Conservation (phyloP, 1,140 invertebrate genomes). For the Sesamia nonagrioides region DNA sequence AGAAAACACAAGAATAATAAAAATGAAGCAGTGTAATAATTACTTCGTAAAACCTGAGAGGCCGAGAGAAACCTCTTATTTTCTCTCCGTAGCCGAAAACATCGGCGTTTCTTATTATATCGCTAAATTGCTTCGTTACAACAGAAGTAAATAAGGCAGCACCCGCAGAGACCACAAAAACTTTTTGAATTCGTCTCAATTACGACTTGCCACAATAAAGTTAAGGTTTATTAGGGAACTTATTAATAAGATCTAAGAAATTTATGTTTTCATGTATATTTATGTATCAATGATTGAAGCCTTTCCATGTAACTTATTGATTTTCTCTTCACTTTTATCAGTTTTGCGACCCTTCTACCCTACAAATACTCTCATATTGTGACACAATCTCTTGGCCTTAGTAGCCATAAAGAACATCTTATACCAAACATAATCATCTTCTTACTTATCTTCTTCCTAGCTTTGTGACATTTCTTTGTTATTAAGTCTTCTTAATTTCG, state of each 20-base stretch:
- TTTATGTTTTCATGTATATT: neutral
- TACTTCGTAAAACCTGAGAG: slow-evolving; percentile 10
- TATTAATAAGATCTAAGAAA: slow-evolving; percentile 26
- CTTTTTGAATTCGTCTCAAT: slow-evolving; percentile 52
- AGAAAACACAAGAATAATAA: neutral
- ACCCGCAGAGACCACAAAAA: slow-evolving; percentile 43
- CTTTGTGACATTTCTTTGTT: neutral
- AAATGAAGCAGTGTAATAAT: neutral
- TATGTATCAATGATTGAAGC: neutral
- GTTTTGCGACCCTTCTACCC: neutral
- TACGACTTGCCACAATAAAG: slow-evolving; percentile 43
- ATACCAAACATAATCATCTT: neutral
- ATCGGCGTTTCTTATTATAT: slow-evolving; percentile 8
- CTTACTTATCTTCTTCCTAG: neutral
- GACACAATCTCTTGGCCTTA: neutral
- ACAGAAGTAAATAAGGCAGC: slow-evolving; percentile 39
- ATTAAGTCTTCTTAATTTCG: slow-evolving; percentile 22
- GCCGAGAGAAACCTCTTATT: slow-evolving; percentile 10
- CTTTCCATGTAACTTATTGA: neutral
- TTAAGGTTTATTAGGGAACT: slow-evolving; percentile 36
- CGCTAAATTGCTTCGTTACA: slow-evolving; percentile 38
- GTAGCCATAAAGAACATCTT: neutral
- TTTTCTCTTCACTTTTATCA: neutral
- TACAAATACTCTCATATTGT: neutral
- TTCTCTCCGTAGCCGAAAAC: neutral